These are phyloP conservation scores for Diplazon laetatorius DNA, from an alignment of 2,888 invertebrate species.

Conservation along the genomic window DNA sequence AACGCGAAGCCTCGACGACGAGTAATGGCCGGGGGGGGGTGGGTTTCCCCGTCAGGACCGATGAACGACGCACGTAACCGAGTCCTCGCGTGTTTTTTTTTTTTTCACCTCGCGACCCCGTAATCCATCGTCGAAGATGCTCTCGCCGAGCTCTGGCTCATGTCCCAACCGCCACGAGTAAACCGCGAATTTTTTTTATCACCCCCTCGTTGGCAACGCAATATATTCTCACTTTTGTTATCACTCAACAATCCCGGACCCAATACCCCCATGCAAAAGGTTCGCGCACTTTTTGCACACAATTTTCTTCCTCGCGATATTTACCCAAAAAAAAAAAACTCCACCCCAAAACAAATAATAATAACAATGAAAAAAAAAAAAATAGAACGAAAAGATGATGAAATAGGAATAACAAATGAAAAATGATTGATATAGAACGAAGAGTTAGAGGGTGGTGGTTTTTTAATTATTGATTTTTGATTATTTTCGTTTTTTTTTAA, in stretches of 20 bases:
- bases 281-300: constrained; percentile 7
- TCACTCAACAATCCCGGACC: too few species aligned
- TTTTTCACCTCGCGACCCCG: constrained; percentile 36
- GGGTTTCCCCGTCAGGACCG: neutral
- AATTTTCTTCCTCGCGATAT: neutral
- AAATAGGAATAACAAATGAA: too few species aligned
- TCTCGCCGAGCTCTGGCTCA: neutral
- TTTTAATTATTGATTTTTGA: too few species aligned
- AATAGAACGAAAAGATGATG: too few species aligned
- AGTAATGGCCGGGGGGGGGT: neutral
- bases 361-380: too few species aligned
- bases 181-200: neutral
- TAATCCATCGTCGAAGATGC: constrained; percentile 36
- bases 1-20: neutral
- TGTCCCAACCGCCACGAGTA: neutral
- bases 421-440: too few species aligned
- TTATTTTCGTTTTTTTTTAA: neutral
- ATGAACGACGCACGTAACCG: constrained; percentile 25
- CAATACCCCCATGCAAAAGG: neutral
- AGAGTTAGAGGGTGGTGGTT: too few species aligned
- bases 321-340: neutral
- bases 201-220: neutral
- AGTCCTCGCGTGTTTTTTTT: neutral
- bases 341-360: too few species aligned
- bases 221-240: too few species aligned